A percentile compares a stretch with the other conserved stretches of the same genome.
phyloP scores from a whole-genome alignment of 2,113 vertebrate species.

The Lonchura striata region DNA sequence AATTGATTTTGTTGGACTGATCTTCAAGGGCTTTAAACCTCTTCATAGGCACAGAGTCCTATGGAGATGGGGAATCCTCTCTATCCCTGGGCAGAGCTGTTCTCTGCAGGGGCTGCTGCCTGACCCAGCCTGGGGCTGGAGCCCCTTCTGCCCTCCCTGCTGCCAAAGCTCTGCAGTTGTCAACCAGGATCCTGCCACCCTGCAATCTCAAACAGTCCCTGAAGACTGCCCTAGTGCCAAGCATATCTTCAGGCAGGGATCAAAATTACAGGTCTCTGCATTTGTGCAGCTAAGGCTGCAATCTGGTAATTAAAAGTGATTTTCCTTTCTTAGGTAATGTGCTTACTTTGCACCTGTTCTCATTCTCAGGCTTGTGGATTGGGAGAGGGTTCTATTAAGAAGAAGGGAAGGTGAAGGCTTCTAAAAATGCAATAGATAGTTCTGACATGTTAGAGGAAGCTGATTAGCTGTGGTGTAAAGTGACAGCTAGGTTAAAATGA shows the following conservation, averaged over 20 bases:
- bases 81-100: background rate
- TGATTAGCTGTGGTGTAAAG: background rate
- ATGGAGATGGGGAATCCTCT: accelerated
- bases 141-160: background rate
- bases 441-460: background rate
- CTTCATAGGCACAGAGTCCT: background rate
- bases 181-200: background rate
- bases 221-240: background rate
- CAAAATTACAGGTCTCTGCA: background rate
- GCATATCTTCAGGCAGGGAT: background rate
- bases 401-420: background rate
- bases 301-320: slow-evolving; percentile 16
- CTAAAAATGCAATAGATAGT: background rate
- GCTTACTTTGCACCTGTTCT: background rate
- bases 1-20: background rate
- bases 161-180: background rate
- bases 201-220: background rate
- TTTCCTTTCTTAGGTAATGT: slow-evolving; percentile 6
- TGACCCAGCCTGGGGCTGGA: background rate
- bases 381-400: background rate
- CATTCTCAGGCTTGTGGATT: background rate
- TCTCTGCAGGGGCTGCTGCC: background rate
- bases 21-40: background rate
- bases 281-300: slow-evolving; percentile 1
- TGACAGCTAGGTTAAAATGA: background rate